phyloP scores from a whole-genome alignment of 2,797 vertebrate genomes.

The Sebastiscus albofasciatus region DNA sequence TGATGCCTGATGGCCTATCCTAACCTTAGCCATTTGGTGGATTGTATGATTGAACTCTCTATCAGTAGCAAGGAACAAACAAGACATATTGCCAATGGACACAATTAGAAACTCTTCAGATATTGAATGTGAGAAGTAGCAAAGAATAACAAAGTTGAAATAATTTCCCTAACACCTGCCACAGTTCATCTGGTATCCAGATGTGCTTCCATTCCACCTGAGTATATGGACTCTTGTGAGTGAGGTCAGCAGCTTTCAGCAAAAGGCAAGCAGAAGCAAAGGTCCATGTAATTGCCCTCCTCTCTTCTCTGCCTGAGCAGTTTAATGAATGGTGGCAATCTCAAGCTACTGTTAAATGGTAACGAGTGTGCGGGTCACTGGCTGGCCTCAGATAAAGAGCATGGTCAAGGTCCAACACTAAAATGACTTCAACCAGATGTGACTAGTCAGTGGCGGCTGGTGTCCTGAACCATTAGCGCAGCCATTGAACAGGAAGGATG shows the following conservation, averaged over 20 bases:
- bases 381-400: slow-evolving; percentile 49
- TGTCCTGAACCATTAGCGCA: slow-evolving; percentile 32
- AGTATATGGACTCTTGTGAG: neutral
- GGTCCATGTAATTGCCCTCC: slow-evolving; percentile 72
- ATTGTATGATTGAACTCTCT: too few species aligned
- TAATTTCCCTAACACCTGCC: neutral
- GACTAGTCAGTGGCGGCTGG: slow-evolving; percentile 21
- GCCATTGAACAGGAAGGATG: slow-evolving; percentile 33
- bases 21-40: too few species aligned
- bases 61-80: too few species aligned
- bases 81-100: too few species aligned
- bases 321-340: slow-evolving; percentile 70
- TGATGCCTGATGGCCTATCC: too few species aligned
- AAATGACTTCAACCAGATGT: slow-evolving; percentile 54
- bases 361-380: slow-evolving; percentile 55
- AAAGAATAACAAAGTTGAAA: neutral
- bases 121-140: neutral
- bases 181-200: slow-evolving; percentile 1
- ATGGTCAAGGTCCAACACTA: slow-evolving; percentile 33
- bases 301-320: slow-evolving; percentile 35
- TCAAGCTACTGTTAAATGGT: slow-evolving; percentile 57
- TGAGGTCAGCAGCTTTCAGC: slow-evolving; percentile 39
- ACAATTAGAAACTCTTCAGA: neutral
- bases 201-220: slow-evolving; percentile 12
- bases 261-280: slow-evolving; percentile 48